These are phyloP conservation scores for Synergus laeviventris DNA, from an alignment of 2,888 invertebrate species.

Conservation along the genomic window DNA sequence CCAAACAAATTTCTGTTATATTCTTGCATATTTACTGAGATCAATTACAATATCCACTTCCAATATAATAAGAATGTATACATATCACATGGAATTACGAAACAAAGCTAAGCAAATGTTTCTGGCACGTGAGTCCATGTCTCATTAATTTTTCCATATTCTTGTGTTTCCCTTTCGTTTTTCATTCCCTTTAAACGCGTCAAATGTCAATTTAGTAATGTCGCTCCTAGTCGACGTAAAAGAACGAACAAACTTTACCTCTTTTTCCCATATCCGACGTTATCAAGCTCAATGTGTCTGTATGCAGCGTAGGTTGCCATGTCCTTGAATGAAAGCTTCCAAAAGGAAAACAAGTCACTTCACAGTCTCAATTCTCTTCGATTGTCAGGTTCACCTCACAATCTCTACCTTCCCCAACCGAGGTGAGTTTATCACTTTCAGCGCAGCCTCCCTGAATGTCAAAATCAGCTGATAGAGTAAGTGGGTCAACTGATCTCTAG, in stretches of 20 bases:
- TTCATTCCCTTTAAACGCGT: constrained; percentile 9
- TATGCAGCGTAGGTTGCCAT: constrained; percentile 96
- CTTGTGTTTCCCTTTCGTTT: too few species aligned
- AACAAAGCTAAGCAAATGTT: too few species aligned
- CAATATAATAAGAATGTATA: too few species aligned
- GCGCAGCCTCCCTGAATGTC: constrained; percentile 7
- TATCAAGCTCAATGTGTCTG: constrained; percentile 95
- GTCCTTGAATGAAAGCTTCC: constrained; percentile 54
- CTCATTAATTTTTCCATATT: too few species aligned
- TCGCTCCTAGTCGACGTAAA: constrained; percentile 21
- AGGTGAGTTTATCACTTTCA: constrained; percentile 1
- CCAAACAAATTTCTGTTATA: too few species aligned
- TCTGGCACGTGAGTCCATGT: too few species aligned
- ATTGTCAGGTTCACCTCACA: neutral
- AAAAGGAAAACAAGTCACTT: constrained; percentile 6
- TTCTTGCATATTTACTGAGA: too few species aligned
- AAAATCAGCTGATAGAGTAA: constrained; percentile 12
- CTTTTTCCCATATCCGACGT: constrained; percentile 95
- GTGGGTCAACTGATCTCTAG: constrained; percentile 41
- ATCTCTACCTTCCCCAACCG: constrained; percentile 8
- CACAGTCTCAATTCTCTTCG: neutral
- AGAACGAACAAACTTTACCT: constrained; percentile 80
- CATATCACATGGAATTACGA: too few species aligned
- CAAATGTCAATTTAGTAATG: too few species aligned
- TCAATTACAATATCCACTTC: too few species aligned